Percentiles rank a stretch among this genome's conserved stretches.
These are phyloP conservation scores for Chloebia gouldiae DNA, from an alignment of 2,113 vertebrate genomes.

Conservation along the genomic window DNA sequence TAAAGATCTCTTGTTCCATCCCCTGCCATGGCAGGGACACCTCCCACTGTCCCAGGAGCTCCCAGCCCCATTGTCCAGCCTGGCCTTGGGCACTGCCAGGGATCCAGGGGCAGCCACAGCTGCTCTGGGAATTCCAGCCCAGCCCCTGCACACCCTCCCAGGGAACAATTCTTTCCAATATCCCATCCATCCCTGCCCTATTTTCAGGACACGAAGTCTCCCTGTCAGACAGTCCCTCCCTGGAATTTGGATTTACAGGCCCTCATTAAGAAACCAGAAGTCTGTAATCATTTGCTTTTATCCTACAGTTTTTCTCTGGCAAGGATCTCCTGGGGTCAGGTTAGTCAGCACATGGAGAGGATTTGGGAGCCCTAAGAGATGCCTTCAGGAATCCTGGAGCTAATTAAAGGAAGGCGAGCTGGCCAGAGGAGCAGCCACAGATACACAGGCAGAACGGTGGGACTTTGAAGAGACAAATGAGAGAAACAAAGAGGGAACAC, in stretches of 20 bases:
- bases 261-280: slow-evolving; percentile 10
- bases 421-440: background rate
- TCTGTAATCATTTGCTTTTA: slow-evolving; percentile 10
- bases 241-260: background rate
- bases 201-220: background rate
- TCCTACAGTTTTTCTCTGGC: background rate
- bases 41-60: background rate
- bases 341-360: background rate
- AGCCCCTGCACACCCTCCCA: background rate
- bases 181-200: background rate
- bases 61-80: background rate
- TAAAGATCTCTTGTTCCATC: background rate
- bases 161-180: background rate
- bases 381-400: slow-evolving; percentile 1
- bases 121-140: background rate
- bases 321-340: background rate
- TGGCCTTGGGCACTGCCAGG: background rate
- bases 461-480: background rate
- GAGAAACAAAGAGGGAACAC: background rate
- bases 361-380: background rate
- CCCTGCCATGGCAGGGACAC: background rate
- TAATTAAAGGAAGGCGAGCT: slow-evolving; percentile 12
- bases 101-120: background rate
- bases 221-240: background rate
- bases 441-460: background rate